Base-by-base conservation (phyloP, 23 tunicate species). In the Oikopleura albicans region DNA sequence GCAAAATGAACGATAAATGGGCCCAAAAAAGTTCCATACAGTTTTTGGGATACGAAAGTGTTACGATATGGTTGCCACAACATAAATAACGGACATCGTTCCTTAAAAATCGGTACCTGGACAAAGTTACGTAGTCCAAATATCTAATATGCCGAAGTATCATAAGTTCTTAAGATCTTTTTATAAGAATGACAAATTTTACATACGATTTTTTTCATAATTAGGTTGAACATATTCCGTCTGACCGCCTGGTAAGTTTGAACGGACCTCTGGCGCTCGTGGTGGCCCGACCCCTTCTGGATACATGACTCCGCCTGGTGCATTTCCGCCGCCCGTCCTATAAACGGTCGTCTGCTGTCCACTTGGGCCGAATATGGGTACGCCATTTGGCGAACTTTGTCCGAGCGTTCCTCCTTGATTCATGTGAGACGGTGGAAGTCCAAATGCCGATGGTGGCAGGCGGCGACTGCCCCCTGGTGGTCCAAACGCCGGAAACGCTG, bases 291-390 rank as follows among this genome's bases (percentile, higher is more conserved):
- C 22, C n/a, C n/a, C n/a, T 49, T 49, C 63, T 22, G 63, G 63
- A 8, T 8, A 12, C 63, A 49, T 22, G 22, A 8, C 22, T 49
- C 63, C 63, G n/a, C 59, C 22, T 49, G 59, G 59, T 22, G 8
- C 59, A 49, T 22, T 49, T 12, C 4, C 2, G 2, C 35, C 79
- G 4, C 31, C 35, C 37, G 27, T 71, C 33, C 4, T 12, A 29
- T 71, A 71, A 71, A 71, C 35, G 4, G 79, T 71, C 33, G 79
- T 29, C 31, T 71, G 79, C 37, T 71, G 79, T 2, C 79, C 79
- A 29, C 4, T 2, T 16, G 79, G 79, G 4, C 79, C 79, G 31
- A 16, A 12, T 2, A 71, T 31, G 4, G 79, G 79, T 16, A 71
- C 37, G 4, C 79, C 79, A 71, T 71, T 71, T 12, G 79, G 37